phyloP scores from a whole-genome alignment of 1,140 invertebrate species.

The Caenorhabditis briggsae region DNA sequence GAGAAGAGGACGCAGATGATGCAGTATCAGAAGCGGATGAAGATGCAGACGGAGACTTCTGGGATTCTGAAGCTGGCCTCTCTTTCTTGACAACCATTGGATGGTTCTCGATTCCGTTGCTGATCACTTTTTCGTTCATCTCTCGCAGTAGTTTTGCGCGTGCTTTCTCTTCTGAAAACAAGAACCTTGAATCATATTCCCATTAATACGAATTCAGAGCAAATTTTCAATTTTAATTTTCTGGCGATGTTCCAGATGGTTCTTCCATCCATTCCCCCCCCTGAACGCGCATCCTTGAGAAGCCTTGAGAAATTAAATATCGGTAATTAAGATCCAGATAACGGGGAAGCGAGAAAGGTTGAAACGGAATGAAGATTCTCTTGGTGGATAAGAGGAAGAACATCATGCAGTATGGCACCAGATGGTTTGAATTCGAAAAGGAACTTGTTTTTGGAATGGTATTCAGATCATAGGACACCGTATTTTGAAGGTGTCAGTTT shows the following conservation, averaged over 20 bases:
- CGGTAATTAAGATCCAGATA: conserved; percentile 50
- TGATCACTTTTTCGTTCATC: conserved; percentile 52
- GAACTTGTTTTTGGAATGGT: neutral
- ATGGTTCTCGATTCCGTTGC: conserved; percentile 27
- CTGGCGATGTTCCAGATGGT: conserved; percentile 38
- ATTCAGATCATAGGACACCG: neutral
- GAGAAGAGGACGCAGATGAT: conserved; percentile 54
- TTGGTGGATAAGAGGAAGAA: conserved; percentile 35
- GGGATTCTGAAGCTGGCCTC: conserved; percentile 39
- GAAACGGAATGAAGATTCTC: conserved; percentile 42
- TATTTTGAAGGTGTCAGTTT: neutral
- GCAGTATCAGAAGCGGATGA: conserved; percentile 62
- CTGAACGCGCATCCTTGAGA: conserved; percentile 20
- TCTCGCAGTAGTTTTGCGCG: conserved; percentile 51
- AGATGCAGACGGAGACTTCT: conserved; percentile 58
- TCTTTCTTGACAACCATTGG: conserved; percentile 26
- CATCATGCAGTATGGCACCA: conserved; percentile 27
- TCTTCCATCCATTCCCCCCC: neutral
- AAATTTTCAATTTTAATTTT: conserved; percentile 12
- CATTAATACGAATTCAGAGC: neutral
- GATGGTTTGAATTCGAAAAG: neutral
- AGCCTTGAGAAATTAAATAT: conserved; percentile 58
- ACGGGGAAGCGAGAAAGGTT: conserved; percentile 55
- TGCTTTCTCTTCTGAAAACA: conserved; percentile 58
- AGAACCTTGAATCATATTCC: neutral